Conservation (phyloP, 2,113 vertebrate species). For the Artemisiospiza belli region DNA sequence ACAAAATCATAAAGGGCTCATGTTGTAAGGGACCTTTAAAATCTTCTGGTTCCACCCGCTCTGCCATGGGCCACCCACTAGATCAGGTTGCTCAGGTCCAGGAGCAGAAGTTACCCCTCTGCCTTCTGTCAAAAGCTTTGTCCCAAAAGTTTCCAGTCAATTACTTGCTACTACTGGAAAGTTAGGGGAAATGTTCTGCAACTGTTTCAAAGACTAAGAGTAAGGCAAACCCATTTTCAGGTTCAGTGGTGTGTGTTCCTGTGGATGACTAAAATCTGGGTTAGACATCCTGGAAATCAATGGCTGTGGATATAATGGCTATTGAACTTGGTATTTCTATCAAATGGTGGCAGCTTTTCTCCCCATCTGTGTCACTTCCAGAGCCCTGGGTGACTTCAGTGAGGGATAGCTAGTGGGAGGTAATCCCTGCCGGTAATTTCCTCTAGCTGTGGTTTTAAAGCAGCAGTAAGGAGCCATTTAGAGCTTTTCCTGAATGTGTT, state of each 20-base stretch:
- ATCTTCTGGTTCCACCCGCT: neutral
- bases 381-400: neutral
- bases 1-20: neutral
- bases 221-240: neutral
- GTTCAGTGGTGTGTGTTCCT: neutral
- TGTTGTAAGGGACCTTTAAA: neutral
- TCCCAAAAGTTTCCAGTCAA: neutral
- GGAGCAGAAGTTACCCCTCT: neutral
- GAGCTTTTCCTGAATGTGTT: neutral
- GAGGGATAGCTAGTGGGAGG: neutral
- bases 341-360: neutral
- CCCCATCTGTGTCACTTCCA: neutral
- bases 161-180: neutral
- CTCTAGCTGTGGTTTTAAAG: neutral
- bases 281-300: constrained; percentile 36
- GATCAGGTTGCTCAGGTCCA: neutral
- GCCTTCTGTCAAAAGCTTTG: neutral
- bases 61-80: neutral
- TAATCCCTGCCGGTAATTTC: neutral
- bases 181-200: neutral
- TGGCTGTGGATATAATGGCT: constrained; percentile 28
- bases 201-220: neutral
- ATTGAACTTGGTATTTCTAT: constrained; percentile 4
- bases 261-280: neutral
- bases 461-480: neutral